Evolutionary conservation across 2,113 vertebrate species (phyloP).

Genomic region (Gulo gulo): DNA sequence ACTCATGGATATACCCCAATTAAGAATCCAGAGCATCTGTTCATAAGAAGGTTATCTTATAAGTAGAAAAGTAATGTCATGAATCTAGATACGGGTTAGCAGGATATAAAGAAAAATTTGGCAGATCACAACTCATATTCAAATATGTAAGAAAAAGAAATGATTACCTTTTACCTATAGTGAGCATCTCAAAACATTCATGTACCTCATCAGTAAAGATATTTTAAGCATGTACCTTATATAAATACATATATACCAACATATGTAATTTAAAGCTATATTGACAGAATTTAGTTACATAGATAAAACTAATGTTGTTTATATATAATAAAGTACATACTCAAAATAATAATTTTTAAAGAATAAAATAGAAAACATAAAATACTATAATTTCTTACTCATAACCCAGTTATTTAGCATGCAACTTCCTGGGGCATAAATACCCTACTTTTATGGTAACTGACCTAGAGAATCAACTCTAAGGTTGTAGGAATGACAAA

Average conservation of each 20-base stretch:
- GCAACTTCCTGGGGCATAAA: neutral
- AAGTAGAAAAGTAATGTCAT: neutral
- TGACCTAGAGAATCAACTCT: neutral
- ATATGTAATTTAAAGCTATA: neutral
- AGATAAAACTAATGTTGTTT: neutral
- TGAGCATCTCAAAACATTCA: neutral
- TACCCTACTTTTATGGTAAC: neutral
- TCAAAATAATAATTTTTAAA: constrained; percentile 1
- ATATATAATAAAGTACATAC: neutral
- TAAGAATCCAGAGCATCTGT: neutral
- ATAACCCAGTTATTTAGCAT: neutral
- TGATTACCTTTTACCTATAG: neutral
- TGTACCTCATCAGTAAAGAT: neutral
- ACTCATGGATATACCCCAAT: neutral
- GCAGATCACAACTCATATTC: neutral
- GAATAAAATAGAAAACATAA: neutral
- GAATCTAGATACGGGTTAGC: neutral
- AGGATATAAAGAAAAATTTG: neutral
- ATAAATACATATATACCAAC: neutral
- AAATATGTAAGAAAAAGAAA: neutral
- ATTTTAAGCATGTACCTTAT: neutral
- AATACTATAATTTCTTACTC: neutral
- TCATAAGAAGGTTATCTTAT: neutral
- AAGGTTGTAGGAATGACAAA: neutral
- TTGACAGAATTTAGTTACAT: neutral